Conservation (phyloP, 2,888 invertebrate species). For the Ametastegia equiseti region DNA sequence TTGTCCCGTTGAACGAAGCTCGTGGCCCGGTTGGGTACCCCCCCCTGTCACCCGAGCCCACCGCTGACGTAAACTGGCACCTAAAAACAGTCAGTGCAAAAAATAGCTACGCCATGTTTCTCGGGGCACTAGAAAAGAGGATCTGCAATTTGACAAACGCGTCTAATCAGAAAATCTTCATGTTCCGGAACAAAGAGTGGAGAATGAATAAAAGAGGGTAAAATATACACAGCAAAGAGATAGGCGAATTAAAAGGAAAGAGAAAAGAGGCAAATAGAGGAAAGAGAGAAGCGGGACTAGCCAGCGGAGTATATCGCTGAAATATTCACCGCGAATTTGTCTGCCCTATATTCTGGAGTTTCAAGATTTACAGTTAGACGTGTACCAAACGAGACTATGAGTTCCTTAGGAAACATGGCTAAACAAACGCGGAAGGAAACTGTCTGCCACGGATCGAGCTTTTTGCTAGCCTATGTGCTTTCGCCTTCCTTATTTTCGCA, state of each 20-base stretch:
- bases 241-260: background rate
- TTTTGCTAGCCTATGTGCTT: background rate
- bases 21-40: slow-evolving; percentile 33
- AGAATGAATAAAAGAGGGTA: background rate
- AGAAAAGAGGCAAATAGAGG: background rate
- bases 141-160: background rate
- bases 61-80: slow-evolving; percentile 4
- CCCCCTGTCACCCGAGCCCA: background rate
- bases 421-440: slow-evolving; percentile 42
- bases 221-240: background rate
- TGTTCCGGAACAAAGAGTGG: background rate
- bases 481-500: background rate
- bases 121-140: background rate
- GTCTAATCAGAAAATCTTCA: slow-evolving; percentile 13
- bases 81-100: slow-evolving; percentile 10
- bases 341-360: slow-evolving; percentile 46
- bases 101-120: slow-evolving; percentile 12
- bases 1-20: slow-evolving; percentile 36
- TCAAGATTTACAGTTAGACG: slow-evolving; percentile 48
- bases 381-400: slow-evolving; percentile 31
- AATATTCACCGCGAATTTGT: slow-evolving; percentile 50
- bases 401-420: slow-evolving; percentile 51
- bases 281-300: background rate
- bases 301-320: background rate
- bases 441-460: slow-evolving; percentile 1